Percentiles rank a stretch among this genome's conserved stretches.
phyloP scores from a whole-genome alignment of 2,113 vertebrate genomes.

The Himantopus leucocephalus region DNA sequence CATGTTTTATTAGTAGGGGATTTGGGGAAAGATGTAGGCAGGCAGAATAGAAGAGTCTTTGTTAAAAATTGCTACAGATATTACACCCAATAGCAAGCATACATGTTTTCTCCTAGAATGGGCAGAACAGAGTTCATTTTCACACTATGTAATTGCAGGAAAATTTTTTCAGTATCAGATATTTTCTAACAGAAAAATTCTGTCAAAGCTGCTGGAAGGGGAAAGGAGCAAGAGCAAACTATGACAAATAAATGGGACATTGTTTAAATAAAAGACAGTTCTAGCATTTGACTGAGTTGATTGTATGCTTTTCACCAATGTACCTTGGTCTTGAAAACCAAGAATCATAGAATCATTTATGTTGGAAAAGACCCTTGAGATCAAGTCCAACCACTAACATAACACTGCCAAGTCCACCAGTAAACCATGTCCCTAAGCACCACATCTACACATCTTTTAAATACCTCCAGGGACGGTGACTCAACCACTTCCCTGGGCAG shows the following conservation, averaged over 20 bases:
- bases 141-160: not conserved
- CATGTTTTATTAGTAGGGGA: not conserved
- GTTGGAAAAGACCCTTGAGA: not conserved
- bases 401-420: not conserved
- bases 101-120: not conserved
- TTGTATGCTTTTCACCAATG: not conserved
- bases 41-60: not conserved
- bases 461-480: not conserved
- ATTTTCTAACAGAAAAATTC: not conserved
- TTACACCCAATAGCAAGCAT: not conserved
- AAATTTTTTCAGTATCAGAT: not conserved
- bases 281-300: not conserved
- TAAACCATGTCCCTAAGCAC: not conserved
- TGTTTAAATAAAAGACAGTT: not conserved
- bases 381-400: not conserved
- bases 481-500: not conserved
- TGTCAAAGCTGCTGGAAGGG: not conserved
- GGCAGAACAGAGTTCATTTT: not conserved
- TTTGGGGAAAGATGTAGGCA: not conserved
- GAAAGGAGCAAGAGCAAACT: not conserved
- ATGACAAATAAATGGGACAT: not conserved
- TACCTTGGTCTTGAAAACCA: not conserved
- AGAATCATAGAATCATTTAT: not conserved
- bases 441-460: not conserved
- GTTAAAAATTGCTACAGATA: not conserved